Evolutionary conservation across 2,797 vertebrate species (phyloP).

Genomic region (Apogon talboti): DNA sequence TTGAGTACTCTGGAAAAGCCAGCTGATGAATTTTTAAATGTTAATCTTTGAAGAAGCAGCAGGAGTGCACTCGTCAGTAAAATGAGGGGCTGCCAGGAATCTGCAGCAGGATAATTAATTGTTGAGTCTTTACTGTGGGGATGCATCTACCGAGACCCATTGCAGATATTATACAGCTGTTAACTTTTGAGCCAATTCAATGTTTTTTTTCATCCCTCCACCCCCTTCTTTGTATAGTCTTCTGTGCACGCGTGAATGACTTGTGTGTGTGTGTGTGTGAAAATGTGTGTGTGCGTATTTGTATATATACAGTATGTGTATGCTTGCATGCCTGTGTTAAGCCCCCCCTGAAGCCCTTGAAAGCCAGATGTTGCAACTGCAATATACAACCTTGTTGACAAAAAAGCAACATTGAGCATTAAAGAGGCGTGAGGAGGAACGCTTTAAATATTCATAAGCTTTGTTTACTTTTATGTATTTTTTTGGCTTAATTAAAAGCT

Average conservation of each 20-base stretch:
- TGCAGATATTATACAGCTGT: constrained; percentile 87
- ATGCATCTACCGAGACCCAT: constrained; percentile 84
- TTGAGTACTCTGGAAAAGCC: constrained; percentile 73
- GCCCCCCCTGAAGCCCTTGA: constrained; percentile 66
- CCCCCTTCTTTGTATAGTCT: constrained; percentile 50
- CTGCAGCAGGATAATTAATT: constrained; percentile 86
- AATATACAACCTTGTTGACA: constrained; percentile 66
- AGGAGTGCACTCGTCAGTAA: constrained; percentile 79
- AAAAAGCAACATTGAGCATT: constrained; percentile 39
- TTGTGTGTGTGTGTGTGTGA: constrained; percentile 59
- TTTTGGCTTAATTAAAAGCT: constrained; percentile 29
- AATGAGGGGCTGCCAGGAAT: constrained; percentile 80
- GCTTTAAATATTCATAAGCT: constrained; percentile 52
- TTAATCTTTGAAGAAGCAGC: constrained; percentile 83
- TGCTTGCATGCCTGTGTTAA: constrained; percentile 64
- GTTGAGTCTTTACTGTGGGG: constrained; percentile 80
- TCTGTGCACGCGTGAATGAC: no score
- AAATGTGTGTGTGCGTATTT: constrained; percentile 36
- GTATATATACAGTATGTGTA: constrained; percentile 57
- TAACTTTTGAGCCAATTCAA: constrained; percentile 85
- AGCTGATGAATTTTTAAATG: constrained; percentile 82
- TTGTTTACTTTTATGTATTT: constrained; percentile 40
- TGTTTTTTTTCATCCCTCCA: constrained; percentile 68
- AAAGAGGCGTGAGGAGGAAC: constrained; percentile 31
- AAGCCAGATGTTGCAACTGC: constrained; percentile 77